Base-by-base conservation (phyloP, 2,113 vertebrate genomes). In the Microtus oregoni region DNA sequence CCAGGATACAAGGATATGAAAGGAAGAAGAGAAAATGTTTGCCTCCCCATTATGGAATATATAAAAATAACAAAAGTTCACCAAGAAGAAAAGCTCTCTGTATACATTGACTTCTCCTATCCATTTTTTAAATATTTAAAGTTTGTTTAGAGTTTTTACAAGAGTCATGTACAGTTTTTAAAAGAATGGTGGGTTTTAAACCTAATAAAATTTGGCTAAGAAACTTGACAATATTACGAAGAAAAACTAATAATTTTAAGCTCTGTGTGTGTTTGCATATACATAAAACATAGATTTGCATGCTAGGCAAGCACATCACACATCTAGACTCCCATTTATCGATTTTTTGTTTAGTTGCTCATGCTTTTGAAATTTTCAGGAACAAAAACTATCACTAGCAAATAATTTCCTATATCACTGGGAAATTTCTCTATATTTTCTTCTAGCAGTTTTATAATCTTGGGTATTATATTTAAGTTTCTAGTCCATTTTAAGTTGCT, bases 151-250 rank as follows among this genome's bases (percentile, higher is more conserved):
- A 44, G 3, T 79, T 94, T 95, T 95, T 86, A 76, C 3, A 44
- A 96, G 73, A 58, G 68, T 72, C 35, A 79, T 13, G 9, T 65
- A 94, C 67, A 88, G 82, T 87, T 81, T 55, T 13, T 9, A 78
- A 94, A 95, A 72, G 58, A 47, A 92, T 76, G 20, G 78, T 92
- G 11, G 76, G 35, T 68, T 94, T 96, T 94, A 77, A 94, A 89
- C 41, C 14, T 91, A 90, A 75, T 93, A 95, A 96, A 96, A 86
- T 13, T 90, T 93, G 95, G 47, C 38, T 35, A 90, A 94, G 47
- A 65, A 86, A 79, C 63, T 78, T 92, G 55, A 89, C 38, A 94
- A 89, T 86, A 75, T 44, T 96, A 92, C 47, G 81, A 93, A 94
- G 81, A 55, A 94, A 92, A 92, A 91, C 47, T 52, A 86, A 85